A percentile compares a stretch with the other conserved stretches of the same genome.
Evolutionary conservation across 2,888 invertebrate species (phyloP).

Genomic region (Byasa hedistus): DNA sequence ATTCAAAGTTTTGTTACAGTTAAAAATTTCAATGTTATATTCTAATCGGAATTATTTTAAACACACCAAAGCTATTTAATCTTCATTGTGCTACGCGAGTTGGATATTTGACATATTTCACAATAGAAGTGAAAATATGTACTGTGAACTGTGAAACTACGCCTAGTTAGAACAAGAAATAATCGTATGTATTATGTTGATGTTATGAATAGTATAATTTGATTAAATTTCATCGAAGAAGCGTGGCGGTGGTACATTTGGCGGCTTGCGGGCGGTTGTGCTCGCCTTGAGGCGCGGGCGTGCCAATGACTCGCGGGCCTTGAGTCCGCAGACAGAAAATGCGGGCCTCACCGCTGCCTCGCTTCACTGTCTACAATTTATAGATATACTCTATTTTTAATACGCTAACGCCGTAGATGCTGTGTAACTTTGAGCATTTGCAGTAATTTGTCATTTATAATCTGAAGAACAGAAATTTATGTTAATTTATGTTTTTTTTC

Average conservation of each 20-base stretch:
- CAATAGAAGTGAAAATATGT: neutral
- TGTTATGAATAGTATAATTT: neutral
- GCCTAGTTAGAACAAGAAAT: too few species aligned
- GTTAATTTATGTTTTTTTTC: slow-evolving; percentile 8
- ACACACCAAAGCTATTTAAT: neutral
- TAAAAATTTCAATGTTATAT: neutral
- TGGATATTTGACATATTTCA: neutral
- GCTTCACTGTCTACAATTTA: slow-evolving; percentile 39
- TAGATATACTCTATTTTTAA: slow-evolving; percentile 37
- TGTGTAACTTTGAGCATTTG: slow-evolving; percentile 24
- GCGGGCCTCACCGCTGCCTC: slow-evolving; percentile 43
- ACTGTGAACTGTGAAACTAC: neutral
- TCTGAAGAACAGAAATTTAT: slow-evolving; percentile 15
- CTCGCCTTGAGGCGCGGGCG: slow-evolving; percentile 44
- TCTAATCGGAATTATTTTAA: neutral
- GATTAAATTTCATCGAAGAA: slow-evolving; percentile 3
- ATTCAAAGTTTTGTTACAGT: neutral
- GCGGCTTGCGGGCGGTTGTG: slow-evolving; percentile 44
- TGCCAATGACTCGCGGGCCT: slow-evolving; percentile 71
- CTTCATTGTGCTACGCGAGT: neutral
- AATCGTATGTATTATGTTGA: neutral
- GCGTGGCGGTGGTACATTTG: slow-evolving; percentile 37
- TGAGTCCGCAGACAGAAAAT: slow-evolving; percentile 54
- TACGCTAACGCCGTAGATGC: slow-evolving; percentile 28
- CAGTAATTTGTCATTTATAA: slow-evolving; percentile 27